These are phyloP conservation scores for Aptenodytes forsteri DNA, from an alignment of 2,113 vertebrate genomes.

Conservation along the genomic window DNA sequence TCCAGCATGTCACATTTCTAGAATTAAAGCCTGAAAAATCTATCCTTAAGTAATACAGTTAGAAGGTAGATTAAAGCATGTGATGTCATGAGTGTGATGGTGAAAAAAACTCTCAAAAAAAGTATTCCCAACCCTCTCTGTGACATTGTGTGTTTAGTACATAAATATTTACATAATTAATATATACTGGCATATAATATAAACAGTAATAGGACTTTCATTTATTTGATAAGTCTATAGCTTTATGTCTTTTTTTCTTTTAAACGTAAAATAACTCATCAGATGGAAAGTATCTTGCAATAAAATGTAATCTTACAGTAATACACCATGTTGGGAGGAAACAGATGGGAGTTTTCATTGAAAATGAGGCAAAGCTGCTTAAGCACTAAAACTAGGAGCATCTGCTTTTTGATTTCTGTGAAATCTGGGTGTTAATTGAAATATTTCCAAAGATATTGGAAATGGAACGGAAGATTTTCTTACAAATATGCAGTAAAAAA, in stretches of 20 bases:
- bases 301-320: conserved; percentile 24
- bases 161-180: neutral
- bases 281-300: conserved; percentile 26
- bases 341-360: conserved; percentile 50
- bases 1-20: neutral
- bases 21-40: neutral
- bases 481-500: neutral
- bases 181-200: neutral
- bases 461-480: neutral
- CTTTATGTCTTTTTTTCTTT: neutral
- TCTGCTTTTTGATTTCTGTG: conserved; percentile 30
- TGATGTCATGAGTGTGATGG: neutral
- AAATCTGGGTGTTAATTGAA: neutral
- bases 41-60: neutral
- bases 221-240: neutral
- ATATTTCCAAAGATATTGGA: conserved; percentile 25
- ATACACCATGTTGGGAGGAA: neutral
- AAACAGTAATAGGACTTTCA: neutral
- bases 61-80: neutral
- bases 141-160: neutral
- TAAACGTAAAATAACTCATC: neutral
- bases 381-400: conserved; percentile 20
- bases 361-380: conserved; percentile 28
- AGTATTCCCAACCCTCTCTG: neutral
- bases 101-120: neutral